A percentile compares a stretch with the other conserved stretches of the same genome.
Evolutionary conservation across 2,113 vertebrate species (phyloP).

Genomic region (Cyanoderma ruficeps): DNA sequence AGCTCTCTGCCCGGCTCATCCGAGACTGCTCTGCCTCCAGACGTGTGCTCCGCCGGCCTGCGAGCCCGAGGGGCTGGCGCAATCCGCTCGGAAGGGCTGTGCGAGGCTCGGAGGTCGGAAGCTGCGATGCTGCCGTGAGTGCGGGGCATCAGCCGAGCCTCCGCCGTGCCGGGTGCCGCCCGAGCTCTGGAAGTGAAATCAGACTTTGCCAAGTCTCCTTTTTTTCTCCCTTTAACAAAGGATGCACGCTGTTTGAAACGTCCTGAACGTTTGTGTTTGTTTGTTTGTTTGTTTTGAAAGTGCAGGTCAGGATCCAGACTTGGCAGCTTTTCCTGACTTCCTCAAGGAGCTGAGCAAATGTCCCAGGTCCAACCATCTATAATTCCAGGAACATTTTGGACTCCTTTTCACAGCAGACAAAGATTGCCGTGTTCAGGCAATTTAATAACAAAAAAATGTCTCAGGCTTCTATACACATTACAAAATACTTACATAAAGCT

Average conservation of each 20-base stretch:
- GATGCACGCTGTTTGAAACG: background rate
- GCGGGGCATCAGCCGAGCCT: rapidly evolving
- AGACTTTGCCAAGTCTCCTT: background rate
- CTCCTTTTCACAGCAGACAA: background rate
- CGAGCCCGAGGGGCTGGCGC: rapidly evolving
- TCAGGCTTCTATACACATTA: background rate
- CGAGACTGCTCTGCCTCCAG: background rate
- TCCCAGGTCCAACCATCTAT: background rate
- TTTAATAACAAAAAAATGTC: background rate
- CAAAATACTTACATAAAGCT: background rate
- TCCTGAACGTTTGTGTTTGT: background rate
- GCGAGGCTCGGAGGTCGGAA: background rate
- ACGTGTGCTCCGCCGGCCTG: rapidly evolving
- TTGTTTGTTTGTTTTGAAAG: background rate
- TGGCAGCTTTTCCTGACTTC: background rate
- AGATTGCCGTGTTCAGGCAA: background rate
- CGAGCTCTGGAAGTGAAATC: background rate
- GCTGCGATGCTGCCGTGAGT: rapidly evolving
- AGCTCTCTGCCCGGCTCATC: rapidly evolving
- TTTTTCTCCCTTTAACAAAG: background rate
- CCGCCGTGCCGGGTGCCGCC: rapidly evolving
- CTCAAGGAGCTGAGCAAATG: background rate
- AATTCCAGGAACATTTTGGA: background rate
- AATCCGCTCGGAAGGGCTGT: rapidly evolving
- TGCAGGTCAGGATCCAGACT: background rate